Conservation (phyloP, 2,113 vertebrate species). For the Ageneiosus marmoratus region DNA sequence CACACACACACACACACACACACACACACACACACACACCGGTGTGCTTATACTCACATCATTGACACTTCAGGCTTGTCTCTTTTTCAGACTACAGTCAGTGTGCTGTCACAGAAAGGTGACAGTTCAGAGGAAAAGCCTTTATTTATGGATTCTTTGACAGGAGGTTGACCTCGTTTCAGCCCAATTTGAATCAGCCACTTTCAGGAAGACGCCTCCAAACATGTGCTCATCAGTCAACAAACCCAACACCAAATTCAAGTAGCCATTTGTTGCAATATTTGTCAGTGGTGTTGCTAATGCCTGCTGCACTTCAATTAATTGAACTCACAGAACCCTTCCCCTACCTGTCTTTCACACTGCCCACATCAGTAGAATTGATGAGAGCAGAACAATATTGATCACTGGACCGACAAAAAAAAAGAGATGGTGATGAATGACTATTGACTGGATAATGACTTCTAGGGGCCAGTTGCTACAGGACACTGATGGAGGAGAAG, state of each 20-base stretch:
- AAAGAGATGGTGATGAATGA: slow-evolving; percentile 62
- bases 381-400: slow-evolving; percentile 65
- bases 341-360: slow-evolving; percentile 57
- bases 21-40: slow-evolving; percentile 34
- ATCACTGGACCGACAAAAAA: slow-evolving; percentile 61
- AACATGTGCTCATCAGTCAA: slow-evolving; percentile 59
- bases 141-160: slow-evolving; percentile 50
- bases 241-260: slow-evolving; percentile 59
- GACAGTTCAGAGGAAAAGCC: slow-evolving; percentile 60
- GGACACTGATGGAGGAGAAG: slow-evolving; percentile 48
- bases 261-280: slow-evolving; percentile 53
- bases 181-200: slow-evolving; percentile 43
- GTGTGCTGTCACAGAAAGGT: slow-evolving; percentile 58
- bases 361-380: slow-evolving; percentile 61
- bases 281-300: slow-evolving; percentile 60
- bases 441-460: slow-evolving; percentile 62
- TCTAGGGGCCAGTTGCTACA: slow-evolving; percentile 48
- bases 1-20: background rate
- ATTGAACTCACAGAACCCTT: slow-evolving; percentile 61
- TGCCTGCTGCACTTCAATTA: slow-evolving; percentile 67
- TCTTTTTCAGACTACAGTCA: slow-evolving; percentile 45
- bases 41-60: slow-evolving; percentile 13
- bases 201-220: slow-evolving; percentile 44
- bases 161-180: slow-evolving; percentile 11
- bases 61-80: slow-evolving; percentile 34